A percentile compares a stretch with the other conserved stretches of the same genome.
Conservation (phyloP, 2,888 invertebrate genomes). For the Marronus borbonicus region DNA sequence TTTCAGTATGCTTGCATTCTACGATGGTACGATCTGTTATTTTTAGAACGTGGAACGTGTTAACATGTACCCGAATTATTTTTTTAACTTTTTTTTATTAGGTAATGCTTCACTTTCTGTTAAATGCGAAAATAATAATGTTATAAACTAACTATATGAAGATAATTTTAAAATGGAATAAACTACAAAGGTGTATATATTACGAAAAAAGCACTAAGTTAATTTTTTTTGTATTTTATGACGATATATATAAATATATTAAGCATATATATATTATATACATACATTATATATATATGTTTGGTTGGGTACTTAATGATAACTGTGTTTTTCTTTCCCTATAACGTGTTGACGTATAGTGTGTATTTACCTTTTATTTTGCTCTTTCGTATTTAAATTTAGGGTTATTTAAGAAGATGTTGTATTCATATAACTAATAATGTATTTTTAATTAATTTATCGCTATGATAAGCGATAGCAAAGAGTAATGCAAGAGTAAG, state of each 20-base stretch:
- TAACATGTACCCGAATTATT: not conserved
- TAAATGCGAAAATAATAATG: constrained; percentile 21
- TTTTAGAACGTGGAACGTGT: not conserved
- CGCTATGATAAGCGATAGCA: no score
- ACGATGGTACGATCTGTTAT: constrained; percentile 16
- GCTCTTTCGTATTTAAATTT: not conserved
- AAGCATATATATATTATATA: constrained; percentile 44
- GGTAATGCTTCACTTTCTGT: not conserved
- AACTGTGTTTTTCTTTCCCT: constrained; percentile 23
- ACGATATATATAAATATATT: constrained; percentile 49
- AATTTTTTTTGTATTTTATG: constrained; percentile 51
- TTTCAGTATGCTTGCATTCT: not conserved
- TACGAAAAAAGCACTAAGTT: constrained; percentile 49
- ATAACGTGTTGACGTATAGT: constrained; percentile 16
- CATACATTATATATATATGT: constrained; percentile 36
- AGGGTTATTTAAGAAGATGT: constrained; percentile 18
- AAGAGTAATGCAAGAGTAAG: no score
- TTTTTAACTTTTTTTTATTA: not conserved
- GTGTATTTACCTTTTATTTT: constrained; percentile 39
- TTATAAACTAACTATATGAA: constrained; percentile 29
- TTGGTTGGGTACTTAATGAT: constrained; percentile 50
- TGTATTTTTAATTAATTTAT: not conserved
- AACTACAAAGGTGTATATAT: constrained; percentile 46
- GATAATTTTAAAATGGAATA: constrained; percentile 39
- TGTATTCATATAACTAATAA: constrained; percentile 14